Evolutionary conservation across 2,797 vertebrate genomes (phyloP).

Genomic region (Nasua narica): DNA sequence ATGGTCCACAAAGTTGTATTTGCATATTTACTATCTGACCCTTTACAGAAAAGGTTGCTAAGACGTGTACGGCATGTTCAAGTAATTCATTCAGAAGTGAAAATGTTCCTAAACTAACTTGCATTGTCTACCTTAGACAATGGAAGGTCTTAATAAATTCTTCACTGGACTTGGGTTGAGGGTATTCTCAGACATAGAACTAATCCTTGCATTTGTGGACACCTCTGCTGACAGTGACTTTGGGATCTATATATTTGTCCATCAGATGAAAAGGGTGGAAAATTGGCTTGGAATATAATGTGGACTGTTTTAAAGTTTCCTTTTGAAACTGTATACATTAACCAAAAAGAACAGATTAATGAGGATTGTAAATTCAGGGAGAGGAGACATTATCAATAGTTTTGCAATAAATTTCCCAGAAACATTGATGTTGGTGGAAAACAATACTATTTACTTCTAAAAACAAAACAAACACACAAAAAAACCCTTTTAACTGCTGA

Average conservation of each 20-base stretch:
- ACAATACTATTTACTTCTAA: not conserved
- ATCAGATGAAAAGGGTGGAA: slow-evolving; percentile 9
- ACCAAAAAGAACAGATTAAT: not conserved
- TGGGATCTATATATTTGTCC: not conserved
- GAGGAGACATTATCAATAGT: not conserved
- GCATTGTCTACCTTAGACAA: not conserved
- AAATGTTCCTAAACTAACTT: not conserved
- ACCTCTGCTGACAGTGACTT: not conserved
- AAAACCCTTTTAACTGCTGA: not conserved
- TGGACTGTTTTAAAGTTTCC: not conserved
- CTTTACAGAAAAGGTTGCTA: not conserved
- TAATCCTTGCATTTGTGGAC: not conserved
- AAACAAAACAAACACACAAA: not conserved
- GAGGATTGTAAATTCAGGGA: not conserved
- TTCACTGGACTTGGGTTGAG: not conserved
- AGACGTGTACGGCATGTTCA: not conserved
- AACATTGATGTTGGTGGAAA: not conserved
- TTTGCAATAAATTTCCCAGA: not conserved
- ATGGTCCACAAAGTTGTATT: not conserved
- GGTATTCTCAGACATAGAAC: not conserved
- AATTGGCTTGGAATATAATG: not conserved
- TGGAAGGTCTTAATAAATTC: not conserved
- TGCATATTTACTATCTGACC: not conserved
- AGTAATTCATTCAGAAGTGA: not conserved
- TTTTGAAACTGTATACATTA: not conserved